Evolutionary conservation across 53 echinoderm and acorn worm genomes (phyloP).

Genomic region (Stichopus horrens): DNA sequence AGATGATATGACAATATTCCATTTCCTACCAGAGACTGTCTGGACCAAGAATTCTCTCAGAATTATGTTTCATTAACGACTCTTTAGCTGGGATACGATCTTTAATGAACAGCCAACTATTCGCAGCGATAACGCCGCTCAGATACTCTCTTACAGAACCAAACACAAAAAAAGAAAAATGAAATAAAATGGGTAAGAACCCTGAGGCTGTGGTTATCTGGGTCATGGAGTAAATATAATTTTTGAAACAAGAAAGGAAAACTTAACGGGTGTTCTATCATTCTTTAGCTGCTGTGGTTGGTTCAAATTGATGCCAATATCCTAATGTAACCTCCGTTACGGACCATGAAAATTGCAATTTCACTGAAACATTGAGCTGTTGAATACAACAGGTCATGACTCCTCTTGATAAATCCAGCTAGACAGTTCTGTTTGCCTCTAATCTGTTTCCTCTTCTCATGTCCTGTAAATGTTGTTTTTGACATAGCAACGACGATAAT

Average conservation of each 20-base stretch:
- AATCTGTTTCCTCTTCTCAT: no score
- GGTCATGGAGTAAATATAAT: constrained; percentile 37
- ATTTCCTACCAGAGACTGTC: neutral
- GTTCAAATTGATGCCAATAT: neutral
- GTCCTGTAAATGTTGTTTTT: no score
- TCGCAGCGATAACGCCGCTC: neutral
- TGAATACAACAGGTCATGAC: no score
- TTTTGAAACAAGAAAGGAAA: neutral
- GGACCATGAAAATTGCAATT: no score
- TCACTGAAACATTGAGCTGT: no score
- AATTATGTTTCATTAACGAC: neutral
- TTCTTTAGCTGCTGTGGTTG: neutral
- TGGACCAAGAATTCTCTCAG: neutral
- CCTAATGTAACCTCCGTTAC: neutral
- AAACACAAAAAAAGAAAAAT: neutral
- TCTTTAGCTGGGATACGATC: neutral
- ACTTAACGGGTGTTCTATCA: neutral
- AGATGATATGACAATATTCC: neutral
- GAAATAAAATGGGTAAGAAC: neutral
- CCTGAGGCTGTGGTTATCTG: constrained; percentile 12
- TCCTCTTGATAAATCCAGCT: no score
- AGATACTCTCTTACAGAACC: neutral
- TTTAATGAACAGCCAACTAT: neutral
- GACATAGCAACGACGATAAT: no score
- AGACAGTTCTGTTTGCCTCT: no score